Evolutionary conservation across 2,888 invertebrate species (phyloP).

Genomic region (Plagodis dolabraria): DNA sequence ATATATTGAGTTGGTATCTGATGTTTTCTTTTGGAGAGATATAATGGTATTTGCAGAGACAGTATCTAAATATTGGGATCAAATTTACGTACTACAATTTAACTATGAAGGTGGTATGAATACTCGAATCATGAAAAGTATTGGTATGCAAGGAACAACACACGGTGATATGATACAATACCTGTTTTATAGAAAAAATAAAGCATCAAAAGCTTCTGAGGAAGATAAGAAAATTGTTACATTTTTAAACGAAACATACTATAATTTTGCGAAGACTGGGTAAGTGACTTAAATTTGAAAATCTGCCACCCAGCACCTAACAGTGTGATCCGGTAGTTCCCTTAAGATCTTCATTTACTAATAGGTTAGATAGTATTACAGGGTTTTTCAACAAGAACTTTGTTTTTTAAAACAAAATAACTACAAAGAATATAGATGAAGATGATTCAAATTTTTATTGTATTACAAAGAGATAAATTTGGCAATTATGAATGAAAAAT

Average conservation of each 20-base stretch:
- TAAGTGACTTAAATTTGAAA: conserved; percentile 47
- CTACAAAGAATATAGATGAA: too few relatives aligned
- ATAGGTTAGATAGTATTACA: too few relatives aligned
- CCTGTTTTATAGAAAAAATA: conserved; percentile 64
- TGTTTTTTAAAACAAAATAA: too few relatives aligned
- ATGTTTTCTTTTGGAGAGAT: conserved; percentile 60
- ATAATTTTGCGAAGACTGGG: conserved; percentile 70
- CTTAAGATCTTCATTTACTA: too few relatives aligned
- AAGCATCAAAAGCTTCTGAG: conserved; percentile 49
- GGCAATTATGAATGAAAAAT: too few relatives aligned
- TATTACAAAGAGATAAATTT: too few relatives aligned
- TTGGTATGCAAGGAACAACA: conserved; percentile 62
- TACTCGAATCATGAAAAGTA: conserved; percentile 58
- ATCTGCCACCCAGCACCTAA: too few relatives aligned
- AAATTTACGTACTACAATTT: conserved; percentile 60
- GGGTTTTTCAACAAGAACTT: too few relatives aligned
- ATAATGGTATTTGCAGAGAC: conserved; percentile 53
- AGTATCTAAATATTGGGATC: conserved; percentile 45
- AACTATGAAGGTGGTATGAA: conserved; percentile 64
- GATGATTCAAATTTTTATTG: too few relatives aligned
- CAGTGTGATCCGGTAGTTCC: too few relatives aligned
- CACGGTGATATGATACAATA: conserved; percentile 74
- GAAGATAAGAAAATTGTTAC: conserved; percentile 56
- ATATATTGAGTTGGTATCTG: conserved; percentile 60
- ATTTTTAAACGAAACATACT: conserved; percentile 62